Conservation (phyloP, 2,113 vertebrate species). For the Protomyctophum bolini region DNA sequence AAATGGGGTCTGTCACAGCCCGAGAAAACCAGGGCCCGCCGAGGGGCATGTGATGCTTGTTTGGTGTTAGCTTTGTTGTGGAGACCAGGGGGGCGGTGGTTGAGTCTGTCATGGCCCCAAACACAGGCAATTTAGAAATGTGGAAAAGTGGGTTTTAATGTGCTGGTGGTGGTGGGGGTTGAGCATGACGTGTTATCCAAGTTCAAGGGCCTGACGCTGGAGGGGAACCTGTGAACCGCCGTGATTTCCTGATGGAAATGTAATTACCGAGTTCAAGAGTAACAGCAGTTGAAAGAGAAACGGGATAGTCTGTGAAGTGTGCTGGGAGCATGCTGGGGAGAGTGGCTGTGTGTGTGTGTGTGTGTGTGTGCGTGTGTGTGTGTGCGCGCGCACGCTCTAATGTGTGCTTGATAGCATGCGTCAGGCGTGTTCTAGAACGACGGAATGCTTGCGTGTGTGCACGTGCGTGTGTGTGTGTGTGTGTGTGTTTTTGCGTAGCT, state of each 20-base stretch:
- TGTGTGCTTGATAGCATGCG: neutral
- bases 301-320: constrained; percentile 74
- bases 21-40: constrained; percentile 26
- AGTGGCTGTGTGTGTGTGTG: constrained; percentile 15
- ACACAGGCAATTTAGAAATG: constrained; percentile 34
- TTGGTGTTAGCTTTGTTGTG: constrained; percentile 25
- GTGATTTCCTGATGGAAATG: constrained; percentile 62
- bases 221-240: constrained; percentile 57
- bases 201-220: constrained; percentile 61
- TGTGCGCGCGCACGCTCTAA: constrained; percentile 9
- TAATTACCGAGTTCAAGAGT: constrained; percentile 60
- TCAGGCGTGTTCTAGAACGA: neutral
- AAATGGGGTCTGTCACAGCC: constrained; percentile 21
- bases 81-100: constrained; percentile 6
- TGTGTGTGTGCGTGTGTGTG: constrained; percentile 36
- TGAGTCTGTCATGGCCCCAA: constrained; percentile 39
- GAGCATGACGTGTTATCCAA: constrained; percentile 50
- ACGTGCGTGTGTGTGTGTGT: neutral
- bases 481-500: constrained; percentile 7
- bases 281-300: constrained; percentile 63
- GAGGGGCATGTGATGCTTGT: constrained; percentile 9
- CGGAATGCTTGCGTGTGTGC: neutral
- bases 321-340: constrained; percentile 39
- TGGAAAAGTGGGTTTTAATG: constrained; percentile 30
- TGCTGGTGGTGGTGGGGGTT: constrained; percentile 42